A percentile compares a stretch with the other conserved stretches of the same genome.
Evolutionary conservation across 2,797 vertebrate species (phyloP).

Genomic region (Phataginus tricuspis): DNA sequence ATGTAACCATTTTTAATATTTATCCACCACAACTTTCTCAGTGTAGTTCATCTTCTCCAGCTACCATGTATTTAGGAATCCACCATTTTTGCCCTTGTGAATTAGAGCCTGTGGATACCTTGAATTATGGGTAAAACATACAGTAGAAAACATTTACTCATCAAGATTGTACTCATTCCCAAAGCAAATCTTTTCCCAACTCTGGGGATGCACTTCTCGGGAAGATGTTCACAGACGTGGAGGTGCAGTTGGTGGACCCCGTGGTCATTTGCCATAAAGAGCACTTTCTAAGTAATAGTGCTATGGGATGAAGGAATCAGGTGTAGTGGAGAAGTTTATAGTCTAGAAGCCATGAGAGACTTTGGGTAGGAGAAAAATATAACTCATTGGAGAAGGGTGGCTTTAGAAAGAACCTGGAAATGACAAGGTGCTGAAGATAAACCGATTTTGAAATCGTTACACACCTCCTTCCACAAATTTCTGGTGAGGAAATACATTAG

Average conservation of each 20-base stretch:
- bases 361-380: not conserved
- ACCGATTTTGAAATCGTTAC: not conserved
- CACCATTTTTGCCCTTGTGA: not conserved
- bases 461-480: fast-evolving
- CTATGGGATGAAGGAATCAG: no score
- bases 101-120: not conserved
- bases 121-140: not conserved
- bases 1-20: not conserved
- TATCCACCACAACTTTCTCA: not conserved
- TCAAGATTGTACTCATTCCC: not conserved
- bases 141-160: not conserved
- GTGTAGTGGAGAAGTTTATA: fast-evolving
- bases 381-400: no score
- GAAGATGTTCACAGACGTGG: not conserved
- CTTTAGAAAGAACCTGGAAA: not conserved
- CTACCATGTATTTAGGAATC: not conserved
- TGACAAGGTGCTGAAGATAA: not conserved
- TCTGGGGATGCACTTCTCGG: not conserved
- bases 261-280: not conserved
- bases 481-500: not conserved
- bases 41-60: not conserved
- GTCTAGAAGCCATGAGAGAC: fast-evolving
- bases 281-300: not conserved
- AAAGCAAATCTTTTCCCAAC: not conserved
- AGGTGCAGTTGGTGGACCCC: not conserved